These are phyloP conservation scores for Limnodromus scolopaceus DNA, from an alignment of 2,797 vertebrate species.

Conservation along the genomic window DNA sequence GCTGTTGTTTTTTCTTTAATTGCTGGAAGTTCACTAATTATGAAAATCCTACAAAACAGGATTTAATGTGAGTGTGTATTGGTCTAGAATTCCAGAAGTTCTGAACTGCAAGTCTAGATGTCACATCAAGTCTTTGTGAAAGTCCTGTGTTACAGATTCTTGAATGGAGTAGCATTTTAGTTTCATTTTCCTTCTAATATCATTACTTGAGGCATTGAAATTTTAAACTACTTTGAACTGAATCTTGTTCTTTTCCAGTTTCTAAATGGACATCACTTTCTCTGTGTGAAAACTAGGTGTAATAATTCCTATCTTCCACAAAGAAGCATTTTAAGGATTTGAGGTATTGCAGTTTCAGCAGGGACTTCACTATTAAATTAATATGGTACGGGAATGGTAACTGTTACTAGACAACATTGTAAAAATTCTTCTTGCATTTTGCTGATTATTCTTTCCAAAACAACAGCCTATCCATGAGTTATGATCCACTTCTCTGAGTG, in stretches of 20 bases:
- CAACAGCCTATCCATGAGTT: slow-evolving; percentile 23
- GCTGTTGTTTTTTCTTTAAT: neutral
- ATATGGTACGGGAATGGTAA: neutral
- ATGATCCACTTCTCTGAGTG: slow-evolving; percentile 35
- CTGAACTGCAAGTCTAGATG: neutral
- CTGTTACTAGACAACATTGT: neutral
- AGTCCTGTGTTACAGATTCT: neutral
- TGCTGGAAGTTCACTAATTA: neutral
- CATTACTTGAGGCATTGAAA: neutral
- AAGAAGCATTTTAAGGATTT: neutral
- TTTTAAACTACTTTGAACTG: neutral
- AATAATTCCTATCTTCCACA: neutral
- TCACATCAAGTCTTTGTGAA: neutral
- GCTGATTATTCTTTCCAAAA: slow-evolving; percentile 51
- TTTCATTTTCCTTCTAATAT: neutral
- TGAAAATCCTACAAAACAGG: neutral
- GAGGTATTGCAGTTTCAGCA: neutral
- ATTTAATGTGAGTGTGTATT: neutral
- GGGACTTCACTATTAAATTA: neutral
- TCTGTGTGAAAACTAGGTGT: neutral
- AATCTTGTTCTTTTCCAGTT: neutral
- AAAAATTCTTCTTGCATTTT: slow-evolving; percentile 16
- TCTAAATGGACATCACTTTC: neutral
- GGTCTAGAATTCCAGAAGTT: neutral
- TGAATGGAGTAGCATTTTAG: neutral